Evolutionary conservation across 1,140 invertebrate species (phyloP), one percentile per base, ranked within the genome.

Genomic region (Babylonia areolata): DNA sequence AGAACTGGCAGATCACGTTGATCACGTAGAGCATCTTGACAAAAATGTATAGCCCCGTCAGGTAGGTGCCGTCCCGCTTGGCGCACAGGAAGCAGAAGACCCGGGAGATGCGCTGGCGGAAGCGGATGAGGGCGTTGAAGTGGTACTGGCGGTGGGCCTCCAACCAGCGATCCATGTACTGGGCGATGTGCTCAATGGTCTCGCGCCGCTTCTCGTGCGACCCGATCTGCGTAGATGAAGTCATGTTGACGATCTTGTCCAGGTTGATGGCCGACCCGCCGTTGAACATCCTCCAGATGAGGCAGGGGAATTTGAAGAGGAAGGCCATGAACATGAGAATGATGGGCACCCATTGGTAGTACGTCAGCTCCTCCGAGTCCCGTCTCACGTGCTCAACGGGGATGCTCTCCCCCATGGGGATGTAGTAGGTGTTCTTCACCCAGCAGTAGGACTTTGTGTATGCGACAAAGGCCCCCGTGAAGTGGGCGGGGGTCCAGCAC

Each of bases 401-500:
- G 37, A 94, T 93, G 28, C 85, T 85, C 1, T 92, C 91, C 28
- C 94, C 88, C 85, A 93, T 92, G 17, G 93, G 91, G 46, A 95
- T 93, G 90, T 95, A 95, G 89, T 95, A 95, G 42, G 94, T 95
- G 90, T 95, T 95, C 87, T 94, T 91, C 78, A 95, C 92, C 92
- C 93, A 94, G 90, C 94, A 95, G 83, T 93, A 93, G 58, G 92
- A 95, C 87, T 94, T 93, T 77, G 91, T 93, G 92, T 93, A 95
- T 85, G 91, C 91, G 40, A 94, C 94, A 85, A 92, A 93, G 28
- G 92, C 87, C 15, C 89, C 91, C 82, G 94, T 94, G 89, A 95
- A 95, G 83, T 95, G 92, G 33, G 93, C 94, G 0, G 94, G 94
- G 69, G 91, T 92, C 94, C 94, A 95, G 88, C 94, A 95, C 46